Evolutionary conservation across 2,113 vertebrate genomes (phyloP).

Genomic region (Peromyscus leucopus): DNA sequence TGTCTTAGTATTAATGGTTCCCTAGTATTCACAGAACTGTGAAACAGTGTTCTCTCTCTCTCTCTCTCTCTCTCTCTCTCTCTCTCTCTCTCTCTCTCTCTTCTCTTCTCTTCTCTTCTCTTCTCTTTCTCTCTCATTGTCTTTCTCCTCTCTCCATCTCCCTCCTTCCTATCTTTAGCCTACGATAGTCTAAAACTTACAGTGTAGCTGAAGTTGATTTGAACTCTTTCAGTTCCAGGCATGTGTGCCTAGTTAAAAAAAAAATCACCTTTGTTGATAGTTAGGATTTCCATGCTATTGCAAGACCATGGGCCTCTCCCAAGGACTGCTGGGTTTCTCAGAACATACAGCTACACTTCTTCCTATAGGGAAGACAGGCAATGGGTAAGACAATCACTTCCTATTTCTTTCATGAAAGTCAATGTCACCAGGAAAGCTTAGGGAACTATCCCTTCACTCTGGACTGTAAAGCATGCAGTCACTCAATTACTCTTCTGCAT

Average conservation of each 20-base stretch:
- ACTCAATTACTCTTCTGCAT: background rate
- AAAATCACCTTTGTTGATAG: background rate
- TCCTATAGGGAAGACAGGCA: background rate
- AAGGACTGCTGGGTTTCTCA: background rate
- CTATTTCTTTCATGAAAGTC: conserved; percentile 9
- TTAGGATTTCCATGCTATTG: background rate
- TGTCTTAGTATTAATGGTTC: too few species aligned
- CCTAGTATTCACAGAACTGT: background rate
- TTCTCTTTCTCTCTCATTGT: background rate
- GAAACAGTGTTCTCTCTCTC: background rate
- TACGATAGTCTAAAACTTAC: background rate
- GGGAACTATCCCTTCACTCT: background rate
- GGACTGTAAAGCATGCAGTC: background rate
- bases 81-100: background rate
- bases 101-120: too few species aligned
- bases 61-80: background rate
- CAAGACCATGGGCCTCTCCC: background rate
- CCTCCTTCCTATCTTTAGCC: background rate
- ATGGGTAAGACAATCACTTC: background rate
- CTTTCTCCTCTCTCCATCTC: background rate
- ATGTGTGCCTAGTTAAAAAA: background rate
- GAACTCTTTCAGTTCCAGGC: background rate
- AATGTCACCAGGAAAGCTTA: conserved; percentile 1
- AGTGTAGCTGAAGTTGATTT: too few species aligned
- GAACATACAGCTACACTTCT: background rate